Conservation (phyloP, 2,113 vertebrate genomes). For the Scortum barcoo region DNA sequence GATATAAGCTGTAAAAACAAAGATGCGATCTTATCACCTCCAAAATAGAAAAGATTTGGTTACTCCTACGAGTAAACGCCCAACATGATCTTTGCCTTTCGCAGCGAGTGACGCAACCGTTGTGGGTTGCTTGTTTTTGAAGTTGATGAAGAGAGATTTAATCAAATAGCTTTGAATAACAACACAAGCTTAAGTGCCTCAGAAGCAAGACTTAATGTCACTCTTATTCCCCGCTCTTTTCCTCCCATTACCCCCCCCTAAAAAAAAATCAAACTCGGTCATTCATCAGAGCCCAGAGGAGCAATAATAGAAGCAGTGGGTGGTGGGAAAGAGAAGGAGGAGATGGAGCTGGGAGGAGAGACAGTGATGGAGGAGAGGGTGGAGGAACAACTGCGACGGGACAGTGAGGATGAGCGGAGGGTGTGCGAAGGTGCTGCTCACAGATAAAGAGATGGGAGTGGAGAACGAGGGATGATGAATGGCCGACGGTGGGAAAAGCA, state of each 20-base stretch:
- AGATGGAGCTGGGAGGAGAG: constrained; percentile 14
- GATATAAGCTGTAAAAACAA: no score
- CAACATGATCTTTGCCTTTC: neutral
- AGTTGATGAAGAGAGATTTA: constrained; percentile 15
- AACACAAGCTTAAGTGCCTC: neutral
- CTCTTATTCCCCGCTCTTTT: constrained; percentile 1
- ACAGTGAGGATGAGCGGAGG: constrained; percentile 42
- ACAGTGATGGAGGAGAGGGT: constrained; percentile 42
- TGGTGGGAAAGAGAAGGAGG: constrained; percentile 26
- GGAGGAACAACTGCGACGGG: constrained; percentile 22
- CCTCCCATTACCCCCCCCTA: neutral
- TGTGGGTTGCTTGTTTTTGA: neutral
- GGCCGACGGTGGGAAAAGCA: neutral
- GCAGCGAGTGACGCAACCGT: neutral
- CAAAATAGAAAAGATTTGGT: neutral
- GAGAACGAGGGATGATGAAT: constrained; percentile 56
- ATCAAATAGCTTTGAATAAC: constrained; percentile 17
- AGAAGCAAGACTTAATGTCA: constrained; percentile 3
- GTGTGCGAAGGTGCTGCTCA: constrained; percentile 59
- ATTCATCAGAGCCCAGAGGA: constrained; percentile 33
- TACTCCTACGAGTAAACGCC: neutral
- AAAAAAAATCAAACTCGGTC: constrained; percentile 44
- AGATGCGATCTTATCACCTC: neutral
- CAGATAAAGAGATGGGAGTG: constrained; percentile 50
- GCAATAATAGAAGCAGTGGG: constrained; percentile 46